These are phyloP conservation scores for Etheostoma nigrum DNA, from an alignment of 2,797 vertebrate species.

Conservation along the genomic window DNA sequence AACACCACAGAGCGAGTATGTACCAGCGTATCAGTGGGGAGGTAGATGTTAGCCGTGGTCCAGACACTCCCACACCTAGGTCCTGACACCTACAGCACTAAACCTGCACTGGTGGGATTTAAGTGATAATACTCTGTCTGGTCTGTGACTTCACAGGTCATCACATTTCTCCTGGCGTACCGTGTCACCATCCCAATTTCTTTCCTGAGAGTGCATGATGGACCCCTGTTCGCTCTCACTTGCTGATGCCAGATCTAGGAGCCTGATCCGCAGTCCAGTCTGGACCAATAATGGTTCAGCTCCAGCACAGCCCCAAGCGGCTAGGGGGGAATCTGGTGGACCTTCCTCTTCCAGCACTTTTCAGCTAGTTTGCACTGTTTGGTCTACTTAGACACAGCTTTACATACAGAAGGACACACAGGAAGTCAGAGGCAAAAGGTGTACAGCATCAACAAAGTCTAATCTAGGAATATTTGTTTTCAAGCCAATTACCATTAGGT, in stretches of 20 bases:
- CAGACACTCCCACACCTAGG: constrained; percentile 66
- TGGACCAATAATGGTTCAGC: constrained; percentile 38
- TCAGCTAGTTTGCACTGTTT: constrained; percentile 32
- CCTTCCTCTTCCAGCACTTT: constrained; percentile 8
- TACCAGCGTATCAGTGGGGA: constrained; percentile 61
- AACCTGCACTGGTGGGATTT: constrained; percentile 49
- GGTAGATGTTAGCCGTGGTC: constrained; percentile 60
- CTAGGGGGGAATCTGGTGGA: constrained; percentile 22
- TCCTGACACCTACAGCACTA: constrained; percentile 59
- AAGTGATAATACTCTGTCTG: constrained; percentile 61
- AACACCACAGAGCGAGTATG: constrained; percentile 64
- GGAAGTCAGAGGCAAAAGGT: not conserved
- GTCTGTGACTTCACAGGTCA: constrained; percentile 54
- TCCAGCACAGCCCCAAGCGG: constrained; percentile 40
- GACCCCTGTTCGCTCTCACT: constrained; percentile 42
- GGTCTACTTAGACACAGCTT: not conserved
- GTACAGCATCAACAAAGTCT: not conserved
- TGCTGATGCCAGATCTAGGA: constrained; percentile 47
- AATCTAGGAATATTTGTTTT: constrained; percentile 23
- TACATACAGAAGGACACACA: constrained; percentile 6
- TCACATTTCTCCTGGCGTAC: constrained; percentile 29
- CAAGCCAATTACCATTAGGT: not conserved
- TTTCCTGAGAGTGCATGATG: constrained; percentile 30
- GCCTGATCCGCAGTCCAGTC: constrained; percentile 40
- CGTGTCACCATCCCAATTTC: constrained; percentile 19